These are phyloP conservation scores for Sycobia sp. DNA, from an alignment of 1,140 invertebrate genomes.

Conservation along the genomic window DNA sequence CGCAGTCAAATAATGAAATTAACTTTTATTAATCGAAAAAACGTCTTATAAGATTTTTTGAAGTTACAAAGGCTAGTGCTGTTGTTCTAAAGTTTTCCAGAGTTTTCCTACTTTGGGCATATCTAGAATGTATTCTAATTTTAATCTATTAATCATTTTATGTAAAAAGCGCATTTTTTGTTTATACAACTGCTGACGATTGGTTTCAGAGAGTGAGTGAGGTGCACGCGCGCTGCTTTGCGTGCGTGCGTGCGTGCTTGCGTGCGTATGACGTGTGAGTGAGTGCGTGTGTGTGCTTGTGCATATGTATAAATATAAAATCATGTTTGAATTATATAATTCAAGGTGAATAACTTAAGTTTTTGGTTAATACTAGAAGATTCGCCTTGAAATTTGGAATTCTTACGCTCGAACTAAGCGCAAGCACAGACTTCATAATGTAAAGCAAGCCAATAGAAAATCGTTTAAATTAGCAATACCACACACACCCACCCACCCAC, in stretches of 20 bases:
- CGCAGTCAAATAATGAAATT: neutral
- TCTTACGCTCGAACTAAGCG: constrained; percentile 15
- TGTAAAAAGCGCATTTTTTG: constrained; percentile 29
- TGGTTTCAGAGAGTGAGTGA: constrained; percentile 1
- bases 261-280: too few relatives aligned
- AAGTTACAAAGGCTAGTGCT: constrained; percentile 28
- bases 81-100: constrained; percentile 22
- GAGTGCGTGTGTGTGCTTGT: too few relatives aligned
- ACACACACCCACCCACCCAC: too few relatives aligned
- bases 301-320: neutral
- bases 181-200: constrained; percentile 7
- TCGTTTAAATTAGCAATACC: constrained; percentile 17
- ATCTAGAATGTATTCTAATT: constrained; percentile 25
- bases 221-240: too few relatives aligned
- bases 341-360: constrained; percentile 25
- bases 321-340: constrained; percentile 19
- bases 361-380: constrained; percentile 20
- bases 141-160: constrained; percentile 28
- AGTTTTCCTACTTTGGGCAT: constrained; percentile 9
- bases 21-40: neutral
- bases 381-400: constrained; percentile 31
- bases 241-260: too few relatives aligned
- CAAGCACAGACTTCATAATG: constrained; percentile 11
- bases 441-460: constrained; percentile 20
- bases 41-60: constrained; percentile 24